Evolutionary conservation across 2,113 vertebrate genomes (phyloP).

Genomic region (Leptosomus discolor): DNA sequence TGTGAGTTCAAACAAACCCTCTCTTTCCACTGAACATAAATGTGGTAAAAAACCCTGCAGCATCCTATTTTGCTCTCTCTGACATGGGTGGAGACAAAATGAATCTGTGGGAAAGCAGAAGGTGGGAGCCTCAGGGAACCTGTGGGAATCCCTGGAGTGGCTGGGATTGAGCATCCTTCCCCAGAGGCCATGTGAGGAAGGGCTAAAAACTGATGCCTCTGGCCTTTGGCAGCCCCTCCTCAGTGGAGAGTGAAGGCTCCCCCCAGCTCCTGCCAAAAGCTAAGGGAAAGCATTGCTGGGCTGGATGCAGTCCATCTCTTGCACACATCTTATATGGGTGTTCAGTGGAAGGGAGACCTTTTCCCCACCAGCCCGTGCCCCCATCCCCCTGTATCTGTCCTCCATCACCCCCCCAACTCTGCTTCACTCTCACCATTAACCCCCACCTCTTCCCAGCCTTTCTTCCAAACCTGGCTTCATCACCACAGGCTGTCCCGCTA

Average conservation of each 20-base stretch:
- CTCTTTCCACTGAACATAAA: not conserved
- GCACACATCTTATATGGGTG: not conserved
- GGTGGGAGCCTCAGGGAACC: not conserved
- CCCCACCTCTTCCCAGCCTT: not conserved
- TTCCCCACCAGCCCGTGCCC: not conserved
- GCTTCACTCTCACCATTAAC: accelerated
- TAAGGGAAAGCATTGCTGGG: not conserved
- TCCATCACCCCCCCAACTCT: not conserved
- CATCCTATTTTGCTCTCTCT: not conserved
- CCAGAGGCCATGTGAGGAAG: not conserved
- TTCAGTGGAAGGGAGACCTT: not conserved
- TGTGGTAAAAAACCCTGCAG: accelerated
- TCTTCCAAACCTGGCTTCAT: not conserved
- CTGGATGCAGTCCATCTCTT: not conserved
- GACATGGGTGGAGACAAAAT: not conserved
- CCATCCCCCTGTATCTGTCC: not conserved
- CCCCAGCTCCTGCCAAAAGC: not conserved
- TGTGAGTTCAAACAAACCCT: not conserved
- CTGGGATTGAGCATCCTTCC: not conserved
- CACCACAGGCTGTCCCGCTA: not conserved
- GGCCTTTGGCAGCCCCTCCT: not conserved
- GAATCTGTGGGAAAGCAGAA: not conserved
- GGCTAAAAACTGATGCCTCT: not conserved
- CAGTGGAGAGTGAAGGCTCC: not conserved
- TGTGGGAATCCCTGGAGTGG: not conserved